Conservation (phyloP, 1,140 invertebrate genomes). For the Proctacanthus coquilletti region DNA sequence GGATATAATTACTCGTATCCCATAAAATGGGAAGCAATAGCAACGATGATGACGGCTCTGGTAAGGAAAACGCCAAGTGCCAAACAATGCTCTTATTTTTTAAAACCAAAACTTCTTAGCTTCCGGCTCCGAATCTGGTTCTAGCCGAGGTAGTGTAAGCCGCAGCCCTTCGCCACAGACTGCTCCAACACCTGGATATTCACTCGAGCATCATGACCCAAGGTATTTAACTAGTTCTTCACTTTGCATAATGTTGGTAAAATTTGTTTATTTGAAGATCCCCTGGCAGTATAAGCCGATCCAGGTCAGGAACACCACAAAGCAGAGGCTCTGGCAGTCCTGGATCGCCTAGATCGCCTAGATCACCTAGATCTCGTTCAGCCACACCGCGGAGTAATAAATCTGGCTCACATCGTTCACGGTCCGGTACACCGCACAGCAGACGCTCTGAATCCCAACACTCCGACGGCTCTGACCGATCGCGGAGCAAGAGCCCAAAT, state of each 20-base stretch:
- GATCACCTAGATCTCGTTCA: slow-evolving; percentile 17
- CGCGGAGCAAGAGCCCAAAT: neutral
- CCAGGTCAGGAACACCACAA: slow-evolving; percentile 24
- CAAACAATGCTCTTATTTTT: no score
- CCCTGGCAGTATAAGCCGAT: slow-evolving; percentile 27
- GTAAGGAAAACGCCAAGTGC: no score
- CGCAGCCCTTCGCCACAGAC: slow-evolving; percentile 32
- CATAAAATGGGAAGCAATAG: no score
- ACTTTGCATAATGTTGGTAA: slow-evolving; percentile 30
- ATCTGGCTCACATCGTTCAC: slow-evolving; percentile 17
- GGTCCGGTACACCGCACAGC: slow-evolving; percentile 11
- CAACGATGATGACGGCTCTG: no score
- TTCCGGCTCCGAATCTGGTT: slow-evolving; percentile 37
- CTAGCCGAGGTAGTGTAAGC: slow-evolving; percentile 32
- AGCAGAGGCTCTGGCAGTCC: slow-evolving; percentile 14
- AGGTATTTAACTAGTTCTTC: slow-evolving; percentile 17
- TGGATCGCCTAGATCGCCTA: slow-evolving; percentile 2
- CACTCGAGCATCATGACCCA: slow-evolving; percentile 25
- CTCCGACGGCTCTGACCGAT: neutral
- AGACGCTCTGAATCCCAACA: slow-evolving; percentile 1
- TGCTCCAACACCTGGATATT: slow-evolving; percentile 15
- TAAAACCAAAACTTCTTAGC: no score
- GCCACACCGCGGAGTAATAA: slow-evolving; percentile 9
- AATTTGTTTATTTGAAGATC: slow-evolving; percentile 23
- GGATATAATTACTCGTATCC: no score